Base-by-base conservation (phyloP, 2,113 vertebrate species). In the Pituophis catenifer region DNA sequence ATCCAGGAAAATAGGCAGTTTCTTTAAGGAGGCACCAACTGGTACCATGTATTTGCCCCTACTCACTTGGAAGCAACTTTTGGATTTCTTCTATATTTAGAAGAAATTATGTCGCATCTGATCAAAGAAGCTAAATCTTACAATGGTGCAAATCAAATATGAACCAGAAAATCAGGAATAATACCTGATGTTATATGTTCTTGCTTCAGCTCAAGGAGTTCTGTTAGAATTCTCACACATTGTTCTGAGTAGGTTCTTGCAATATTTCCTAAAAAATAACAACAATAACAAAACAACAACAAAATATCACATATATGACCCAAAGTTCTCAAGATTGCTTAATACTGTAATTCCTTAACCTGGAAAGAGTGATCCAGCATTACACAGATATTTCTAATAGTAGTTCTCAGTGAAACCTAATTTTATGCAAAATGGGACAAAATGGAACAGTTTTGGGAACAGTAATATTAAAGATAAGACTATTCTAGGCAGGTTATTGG, bases 121-220 rank as follows among this genome's bases (percentile, higher is more conserved):
- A 81, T 7, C 70, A 19, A 81, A 81, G 2, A 81, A 1, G 6
- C 7, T 38, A 38, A 81, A 81, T 38, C 17, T 81, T 81, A 17
- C 70, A 38, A 50, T 90, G 1, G 59, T 21, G 53, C 50, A 91
- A 65, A 86, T 86, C 88, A 70, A 75, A 21, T 19, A 1, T 54
- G 2, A 93, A 57, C 65, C 75, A 92, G 48, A 92, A 89, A n/a
- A 8, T 48, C 12, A 21, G 23, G 44, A 26, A 90, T n/a, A 33
- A 8, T 96, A 99, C 99, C 99, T 94, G 99, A 99, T 1, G 99
- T 99, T 96, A 99, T 98, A 90, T 99, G 99, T 0, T 99, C 99
- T 94, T 99, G 99, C 91, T 98, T 99, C 24, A 99, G 98, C 0
- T 98, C 98, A 29, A 99, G 97, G 21, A 99, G 97, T 89, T 98